A percentile compares a stretch with the other conserved stretches of the same genome.
phyloP scores from a whole-genome alignment of 2,113 vertebrate species.

The Diadophis punctatus region DNA sequence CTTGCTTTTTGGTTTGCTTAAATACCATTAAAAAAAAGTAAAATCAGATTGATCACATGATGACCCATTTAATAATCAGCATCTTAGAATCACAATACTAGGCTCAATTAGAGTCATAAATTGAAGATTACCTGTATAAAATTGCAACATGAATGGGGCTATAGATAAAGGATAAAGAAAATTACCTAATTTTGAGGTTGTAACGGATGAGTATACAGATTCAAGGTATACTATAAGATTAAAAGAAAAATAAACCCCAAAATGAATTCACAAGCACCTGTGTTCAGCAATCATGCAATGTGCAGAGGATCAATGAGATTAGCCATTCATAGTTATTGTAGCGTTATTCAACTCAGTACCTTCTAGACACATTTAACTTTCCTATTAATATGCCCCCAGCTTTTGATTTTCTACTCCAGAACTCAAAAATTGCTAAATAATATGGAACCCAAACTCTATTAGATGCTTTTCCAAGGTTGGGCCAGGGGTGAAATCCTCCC shows the following conservation, averaged over 20 bases:
- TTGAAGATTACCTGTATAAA: not conserved
- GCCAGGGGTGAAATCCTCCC: too few species aligned
- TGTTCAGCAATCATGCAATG: not conserved
- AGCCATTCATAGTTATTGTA: not conserved
- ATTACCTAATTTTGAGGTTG: not conserved
- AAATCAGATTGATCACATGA: not conserved
- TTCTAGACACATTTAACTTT: not conserved
- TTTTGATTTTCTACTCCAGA: too few species aligned
- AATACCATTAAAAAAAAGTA: not conserved
- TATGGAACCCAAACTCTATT: too few species aligned
- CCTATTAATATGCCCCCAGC: too few species aligned
- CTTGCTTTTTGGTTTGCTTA: not conserved
- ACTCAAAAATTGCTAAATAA: too few species aligned
- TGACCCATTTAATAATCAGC: not conserved
- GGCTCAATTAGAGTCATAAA: too few species aligned
- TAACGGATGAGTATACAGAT: not conserved
- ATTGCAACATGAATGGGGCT: not conserved
- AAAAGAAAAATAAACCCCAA: not conserved
- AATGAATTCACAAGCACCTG: not conserved
- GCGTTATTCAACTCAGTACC: not conserved
- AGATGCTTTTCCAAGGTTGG: too few species aligned
- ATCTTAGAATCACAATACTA: too few species aligned
- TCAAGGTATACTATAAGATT: not conserved
- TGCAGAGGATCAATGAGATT: not conserved
- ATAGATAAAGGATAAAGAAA: not conserved